A percentile compares a stretch with the other conserved stretches of the same genome.
Evolutionary conservation across 2,888 invertebrate species (phyloP).

Genomic region (Apotomis betuletana): DNA sequence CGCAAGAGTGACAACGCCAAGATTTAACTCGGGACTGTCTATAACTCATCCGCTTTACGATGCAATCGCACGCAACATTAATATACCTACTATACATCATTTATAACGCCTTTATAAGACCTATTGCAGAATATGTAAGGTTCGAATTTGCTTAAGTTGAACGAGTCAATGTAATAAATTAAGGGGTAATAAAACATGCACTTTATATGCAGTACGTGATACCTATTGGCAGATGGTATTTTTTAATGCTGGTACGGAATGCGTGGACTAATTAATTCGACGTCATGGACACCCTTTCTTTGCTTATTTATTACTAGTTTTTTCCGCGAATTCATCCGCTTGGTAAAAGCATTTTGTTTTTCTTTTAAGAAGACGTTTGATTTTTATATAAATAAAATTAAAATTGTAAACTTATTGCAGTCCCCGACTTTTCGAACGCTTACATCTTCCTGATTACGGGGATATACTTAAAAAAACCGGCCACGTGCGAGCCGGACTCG

Average conservation of each 20-base stretch:
- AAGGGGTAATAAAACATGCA: slow-evolving; percentile 36
- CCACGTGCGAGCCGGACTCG: too few relatives aligned
- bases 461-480: too few relatives aligned
- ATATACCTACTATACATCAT: background rate
- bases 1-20: slow-evolving; percentile 18
- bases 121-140: background rate
- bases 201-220: slow-evolving; percentile 40
- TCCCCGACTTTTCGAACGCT: too few relatives aligned
- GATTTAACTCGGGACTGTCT: slow-evolving; percentile 17
- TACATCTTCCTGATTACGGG: too few relatives aligned
- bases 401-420: too few relatives aligned
- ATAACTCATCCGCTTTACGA: slow-evolving; percentile 36
- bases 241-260: slow-evolving; percentile 24
- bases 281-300: slow-evolving; percentile 30
- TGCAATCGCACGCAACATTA: slow-evolving; percentile 27
- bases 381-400: too few relatives aligned
- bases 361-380: background rate
- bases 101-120: slow-evolving; percentile 1
- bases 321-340: too few relatives aligned
- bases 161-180: slow-evolving; percentile 23
- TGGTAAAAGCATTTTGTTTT: background rate
- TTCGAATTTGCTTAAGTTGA: background rate
- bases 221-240: slow-evolving; percentile 38
- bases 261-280: slow-evolving; percentile 31
- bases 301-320: slow-evolving; percentile 14